Conservation (phyloP, 2,888 invertebrate species). For the Taphrorychus bicolor region DNA sequence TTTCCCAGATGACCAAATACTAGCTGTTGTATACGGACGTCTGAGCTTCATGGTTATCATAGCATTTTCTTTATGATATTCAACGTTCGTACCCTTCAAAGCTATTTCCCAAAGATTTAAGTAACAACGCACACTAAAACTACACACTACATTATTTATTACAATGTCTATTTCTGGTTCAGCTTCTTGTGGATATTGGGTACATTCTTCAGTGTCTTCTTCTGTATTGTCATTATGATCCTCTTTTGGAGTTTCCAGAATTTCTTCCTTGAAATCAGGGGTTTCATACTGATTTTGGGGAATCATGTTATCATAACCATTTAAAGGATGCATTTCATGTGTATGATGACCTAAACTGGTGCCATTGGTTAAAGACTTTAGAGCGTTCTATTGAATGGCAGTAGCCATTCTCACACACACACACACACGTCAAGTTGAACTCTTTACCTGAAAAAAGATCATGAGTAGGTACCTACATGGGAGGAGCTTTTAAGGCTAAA, state of each 20-base stretch:
- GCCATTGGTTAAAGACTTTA: constrained; percentile 77
- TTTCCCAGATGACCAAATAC: constrained; percentile 98
- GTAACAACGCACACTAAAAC: constrained; percentile 96
- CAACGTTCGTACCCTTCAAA: constrained; percentile 90
- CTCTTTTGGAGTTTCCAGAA: constrained; percentile 47
- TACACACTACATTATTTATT: constrained; percentile 97
- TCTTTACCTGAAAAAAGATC: constrained; percentile 19
- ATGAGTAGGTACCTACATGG: constrained; percentile 22
- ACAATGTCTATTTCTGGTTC: constrained; percentile 91
- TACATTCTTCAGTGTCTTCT: constrained; percentile 6
- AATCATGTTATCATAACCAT: constrained; percentile 45
- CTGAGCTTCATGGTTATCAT: constrained; percentile 98
- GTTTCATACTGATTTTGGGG: constrained; percentile 41
- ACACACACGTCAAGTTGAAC: constrained; percentile 19
- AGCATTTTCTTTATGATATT: constrained; percentile 92
- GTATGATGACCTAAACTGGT: constrained; percentile 58
- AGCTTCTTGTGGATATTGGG: constrained; percentile 21
- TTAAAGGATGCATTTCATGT: constrained; percentile 60
- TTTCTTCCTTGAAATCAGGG: constrained; percentile 63
- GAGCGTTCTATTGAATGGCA: constrained; percentile 83
- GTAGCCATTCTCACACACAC: constrained; percentile 73
- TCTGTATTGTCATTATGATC: constrained; percentile 11
- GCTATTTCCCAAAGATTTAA: constrained; percentile 94
- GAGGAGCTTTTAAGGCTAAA: constrained; percentile 27
- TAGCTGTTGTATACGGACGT: constrained; percentile 94